Evolutionary conservation across 2,113 vertebrate species (phyloP).

Genomic region (Columbina picui): DNA sequence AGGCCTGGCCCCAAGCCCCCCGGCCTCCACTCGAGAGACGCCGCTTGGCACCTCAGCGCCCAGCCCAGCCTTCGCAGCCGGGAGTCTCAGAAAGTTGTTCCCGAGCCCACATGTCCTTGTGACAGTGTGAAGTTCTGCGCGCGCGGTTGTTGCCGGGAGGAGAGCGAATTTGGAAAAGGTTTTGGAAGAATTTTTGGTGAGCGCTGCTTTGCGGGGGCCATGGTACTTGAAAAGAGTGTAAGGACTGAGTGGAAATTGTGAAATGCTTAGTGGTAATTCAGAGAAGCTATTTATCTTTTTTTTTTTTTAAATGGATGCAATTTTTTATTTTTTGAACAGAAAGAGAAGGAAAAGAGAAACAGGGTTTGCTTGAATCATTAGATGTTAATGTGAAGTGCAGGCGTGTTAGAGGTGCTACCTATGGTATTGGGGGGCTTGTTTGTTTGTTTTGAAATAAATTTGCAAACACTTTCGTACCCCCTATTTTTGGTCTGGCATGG

Average conservation of each 20-base stretch:
- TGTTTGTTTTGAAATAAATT: neutral
- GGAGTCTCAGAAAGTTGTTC: constrained; percentile 32
- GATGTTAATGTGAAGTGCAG: constrained; percentile 4
- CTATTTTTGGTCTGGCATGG: constrained; percentile 12
- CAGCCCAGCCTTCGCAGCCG: constrained; percentile 37
- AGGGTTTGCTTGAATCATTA: constrained; percentile 27
- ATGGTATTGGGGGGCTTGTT: neutral
- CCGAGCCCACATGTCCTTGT: constrained; percentile 38
- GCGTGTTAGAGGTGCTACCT: neutral
- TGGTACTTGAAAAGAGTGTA: constrained; percentile 57
- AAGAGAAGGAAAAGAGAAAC: neutral
- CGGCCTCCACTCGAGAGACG: constrained; percentile 2
- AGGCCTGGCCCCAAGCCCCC: neutral
- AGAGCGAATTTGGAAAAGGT: constrained; percentile 34
- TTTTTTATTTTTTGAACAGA: neutral
- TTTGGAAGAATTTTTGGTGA: constrained; percentile 72
- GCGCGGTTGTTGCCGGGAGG: neutral
- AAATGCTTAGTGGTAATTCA: constrained; percentile 57
- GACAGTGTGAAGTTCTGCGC: neutral
- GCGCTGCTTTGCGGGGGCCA: constrained; percentile 49
- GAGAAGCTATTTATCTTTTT: constrained; percentile 40
- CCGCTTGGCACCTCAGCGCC: constrained; percentile 6
- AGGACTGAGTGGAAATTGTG: constrained; percentile 68
- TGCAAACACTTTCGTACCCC: neutral
- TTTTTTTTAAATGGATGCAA: constrained; percentile 36